phyloP scores from a whole-genome alignment of 2,888 invertebrate genomes.

The Steinernema scapterisci region DNA sequence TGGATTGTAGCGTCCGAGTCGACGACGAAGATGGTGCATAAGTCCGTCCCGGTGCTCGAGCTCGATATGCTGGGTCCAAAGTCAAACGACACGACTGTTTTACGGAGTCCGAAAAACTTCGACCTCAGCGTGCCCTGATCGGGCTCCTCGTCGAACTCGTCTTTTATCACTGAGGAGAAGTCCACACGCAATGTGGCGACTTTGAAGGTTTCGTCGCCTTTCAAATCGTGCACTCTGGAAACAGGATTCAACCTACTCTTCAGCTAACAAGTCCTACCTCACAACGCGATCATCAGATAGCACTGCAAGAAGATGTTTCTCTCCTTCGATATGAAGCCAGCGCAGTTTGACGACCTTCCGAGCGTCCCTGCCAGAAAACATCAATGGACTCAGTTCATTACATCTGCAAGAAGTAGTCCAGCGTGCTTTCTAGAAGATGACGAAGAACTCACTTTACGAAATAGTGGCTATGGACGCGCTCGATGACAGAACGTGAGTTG shows the following conservation, averaged over 20 bases:
- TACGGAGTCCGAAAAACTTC: neutral
- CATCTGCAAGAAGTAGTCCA: neutral
- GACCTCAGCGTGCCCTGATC: no score
- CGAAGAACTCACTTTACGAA: neutral
- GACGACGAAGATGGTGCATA: neutral
- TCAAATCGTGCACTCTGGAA: neutral
- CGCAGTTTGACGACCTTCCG: neutral
- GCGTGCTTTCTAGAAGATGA: neutral
- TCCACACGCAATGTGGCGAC: neutral
- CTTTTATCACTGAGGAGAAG: neutral
- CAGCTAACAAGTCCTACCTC: neutral
- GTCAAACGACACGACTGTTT: neutral
- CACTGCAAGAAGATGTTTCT: neutral
- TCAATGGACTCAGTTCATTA: neutral
- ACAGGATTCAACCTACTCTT: neutral
- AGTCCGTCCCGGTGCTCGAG: neutral
- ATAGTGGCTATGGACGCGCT: constrained; percentile 2
- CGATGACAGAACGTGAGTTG: neutral
- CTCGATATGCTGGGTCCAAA: neutral
- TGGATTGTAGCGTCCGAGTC: neutral
- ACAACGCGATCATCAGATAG: neutral
- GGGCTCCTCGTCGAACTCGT: no score
- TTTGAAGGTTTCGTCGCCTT: neutral
- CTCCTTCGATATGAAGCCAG: neutral
- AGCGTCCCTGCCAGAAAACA: neutral